Conservation (phyloP, 2,113 vertebrate species). For the Labeo catla region DNA sequence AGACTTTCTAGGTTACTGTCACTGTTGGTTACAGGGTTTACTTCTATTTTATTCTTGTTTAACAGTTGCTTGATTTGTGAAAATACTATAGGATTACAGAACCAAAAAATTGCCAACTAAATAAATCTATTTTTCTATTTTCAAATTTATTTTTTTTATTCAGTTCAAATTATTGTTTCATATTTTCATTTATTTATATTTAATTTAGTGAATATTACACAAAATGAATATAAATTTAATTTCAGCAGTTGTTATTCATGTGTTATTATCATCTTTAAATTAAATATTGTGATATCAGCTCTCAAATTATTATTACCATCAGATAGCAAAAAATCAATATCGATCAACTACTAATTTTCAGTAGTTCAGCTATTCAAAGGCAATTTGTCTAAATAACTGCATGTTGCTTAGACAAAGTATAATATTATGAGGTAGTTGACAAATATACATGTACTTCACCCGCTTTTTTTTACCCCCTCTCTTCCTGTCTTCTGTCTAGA, state of each 20-base stretch:
- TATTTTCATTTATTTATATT: background rate
- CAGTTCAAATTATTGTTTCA: background rate
- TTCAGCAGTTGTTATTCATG: too few species aligned
- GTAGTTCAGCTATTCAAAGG: background rate
- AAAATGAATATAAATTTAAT: too few species aligned
- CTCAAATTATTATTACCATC: too few species aligned
- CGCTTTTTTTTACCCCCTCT: background rate
- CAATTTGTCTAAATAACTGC: background rate
- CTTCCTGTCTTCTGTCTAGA: slow-evolving; percentile 1
- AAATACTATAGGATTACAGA: too few species aligned
- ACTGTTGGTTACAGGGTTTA: too few species aligned
- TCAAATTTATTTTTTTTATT: background rate
- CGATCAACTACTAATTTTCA: background rate
- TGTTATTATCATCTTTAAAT: too few species aligned
- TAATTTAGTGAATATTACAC: background rate
- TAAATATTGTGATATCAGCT: background rate
- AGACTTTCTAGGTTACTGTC: too few species aligned
- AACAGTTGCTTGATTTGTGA: too few species aligned
- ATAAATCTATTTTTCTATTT: too few species aligned
- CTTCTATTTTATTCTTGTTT: too few species aligned
- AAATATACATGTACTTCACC: background rate
- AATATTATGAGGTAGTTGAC: background rate
- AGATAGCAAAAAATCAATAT: background rate
- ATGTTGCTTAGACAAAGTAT: background rate
- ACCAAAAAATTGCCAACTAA: too few species aligned